A percentile compares a stretch with the other conserved stretches of the same genome.
phyloP scores from a whole-genome alignment of 2,888 invertebrate species.

The Apamea crenata region DNA sequence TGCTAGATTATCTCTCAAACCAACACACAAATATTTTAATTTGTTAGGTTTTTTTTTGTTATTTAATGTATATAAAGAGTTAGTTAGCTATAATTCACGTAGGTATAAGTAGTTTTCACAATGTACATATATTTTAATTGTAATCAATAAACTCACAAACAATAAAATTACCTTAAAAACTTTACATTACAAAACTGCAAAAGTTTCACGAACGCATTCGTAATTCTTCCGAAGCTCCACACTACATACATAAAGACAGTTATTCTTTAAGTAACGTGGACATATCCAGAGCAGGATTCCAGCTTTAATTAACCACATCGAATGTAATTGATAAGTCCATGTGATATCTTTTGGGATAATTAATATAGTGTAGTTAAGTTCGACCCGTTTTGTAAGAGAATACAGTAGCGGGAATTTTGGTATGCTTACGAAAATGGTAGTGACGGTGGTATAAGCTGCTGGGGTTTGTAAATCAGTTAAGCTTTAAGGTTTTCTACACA shows the following conservation, averaged over 20 bases:
- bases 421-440: slow-evolving; percentile 24
- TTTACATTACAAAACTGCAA: slow-evolving; percentile 24
- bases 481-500: not conserved
- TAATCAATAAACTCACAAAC: not conserved
- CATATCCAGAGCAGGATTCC: slow-evolving; percentile 60
- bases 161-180: not conserved
- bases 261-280: slow-evolving; percentile 62
- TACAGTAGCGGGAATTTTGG: slow-evolving; percentile 36
- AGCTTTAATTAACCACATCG: slow-evolving; percentile 70
- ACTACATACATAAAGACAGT: slow-evolving; percentile 45
- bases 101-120: not conserved
- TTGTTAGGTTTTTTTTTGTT: no score
- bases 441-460: slow-evolving; percentile 9
- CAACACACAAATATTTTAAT: no score
- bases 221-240: slow-evolving; percentile 35
- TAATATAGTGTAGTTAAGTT: slow-evolving; percentile 49
- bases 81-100: no score
- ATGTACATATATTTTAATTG: not conserved
- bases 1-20: no score
- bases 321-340: slow-evolving; percentile 70
- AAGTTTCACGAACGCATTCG: slow-evolving; percentile 15
- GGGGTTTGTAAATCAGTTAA: not conserved
- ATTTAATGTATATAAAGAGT: no score
- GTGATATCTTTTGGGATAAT: slow-evolving; percentile 65
- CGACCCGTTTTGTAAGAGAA: slow-evolving; percentile 33